A percentile compares a stretch with the other conserved stretches of the same genome.
Evolutionary conservation across 2,797 vertebrate species (phyloP).

Genomic region (Champsocephalus gunnari): DNA sequence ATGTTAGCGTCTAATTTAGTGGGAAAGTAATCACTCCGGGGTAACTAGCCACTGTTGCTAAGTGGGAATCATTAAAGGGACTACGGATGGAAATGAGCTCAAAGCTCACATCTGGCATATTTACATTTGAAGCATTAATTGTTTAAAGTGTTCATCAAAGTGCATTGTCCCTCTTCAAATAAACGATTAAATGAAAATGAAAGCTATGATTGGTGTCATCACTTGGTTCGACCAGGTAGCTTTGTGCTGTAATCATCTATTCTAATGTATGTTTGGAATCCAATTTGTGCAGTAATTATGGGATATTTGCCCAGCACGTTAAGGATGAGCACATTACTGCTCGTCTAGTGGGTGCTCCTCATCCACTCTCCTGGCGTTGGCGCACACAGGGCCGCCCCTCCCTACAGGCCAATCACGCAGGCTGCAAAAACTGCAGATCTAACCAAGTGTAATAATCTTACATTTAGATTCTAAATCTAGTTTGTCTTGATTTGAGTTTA

Average conservation of each 20-base stretch:
- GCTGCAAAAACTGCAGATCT: too few relatives aligned
- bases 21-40: constrained; percentile 44
- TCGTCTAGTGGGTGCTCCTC: constrained; percentile 27
- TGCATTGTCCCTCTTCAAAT: too few relatives aligned
- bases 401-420: too few relatives aligned
- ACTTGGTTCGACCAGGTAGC: constrained; percentile 39
- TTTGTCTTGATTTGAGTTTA: too few relatives aligned
- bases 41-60: constrained; percentile 55
- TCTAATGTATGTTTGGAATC: constrained; percentile 52
- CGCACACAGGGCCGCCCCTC: background rate
- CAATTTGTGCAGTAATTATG: constrained; percentile 49
- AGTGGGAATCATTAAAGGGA: constrained; percentile 60
- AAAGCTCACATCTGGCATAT: too few relatives aligned
- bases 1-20: constrained; percentile 40
- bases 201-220: constrained; percentile 53
- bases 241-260: constrained; percentile 55
- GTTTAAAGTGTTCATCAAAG: too few relatives aligned
- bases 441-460: too few relatives aligned
- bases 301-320: constrained; percentile 55
- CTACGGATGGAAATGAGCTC: too few relatives aligned
- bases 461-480: too few relatives aligned
- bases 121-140: too few relatives aligned
- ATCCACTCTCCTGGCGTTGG: constrained; percentile 14
- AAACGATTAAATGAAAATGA: too few relatives aligned
- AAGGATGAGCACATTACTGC: constrained; percentile 63